Evolutionary conservation across 2,888 invertebrate species (phyloP), one percentile per base, ranked within the genome.

Genomic region (Melinopterus prodromus): DNA sequence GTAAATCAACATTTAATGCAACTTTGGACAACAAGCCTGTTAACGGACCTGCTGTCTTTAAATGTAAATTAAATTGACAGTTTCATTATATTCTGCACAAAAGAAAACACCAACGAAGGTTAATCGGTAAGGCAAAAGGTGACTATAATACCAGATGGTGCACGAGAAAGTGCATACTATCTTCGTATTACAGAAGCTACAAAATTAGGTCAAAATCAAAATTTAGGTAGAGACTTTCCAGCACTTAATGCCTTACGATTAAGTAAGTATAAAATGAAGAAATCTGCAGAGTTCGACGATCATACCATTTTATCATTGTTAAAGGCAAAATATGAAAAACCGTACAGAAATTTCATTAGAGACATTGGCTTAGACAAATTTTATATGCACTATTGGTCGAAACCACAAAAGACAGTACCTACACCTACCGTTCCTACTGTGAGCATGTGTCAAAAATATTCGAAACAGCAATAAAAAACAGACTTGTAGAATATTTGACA

Each of bases 241-340:
- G 2, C 53, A 53, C 53, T 53, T 53, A 53, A 53, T 53, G 53
- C 53, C 5, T 53, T 53, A 53, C 53, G 53, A 53, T 53, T 53
- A 53, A 53, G 53, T 53, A 53, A 53, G 53, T 53, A 53, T 53
- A 53, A 53, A 53, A 53, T 53, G 53, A 53, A 53, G 53, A 53
- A 53, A 53, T 53, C 53, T 53, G 53, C 53, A 53, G 9, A 53
- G 53, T 53, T 53, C 12, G 53, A 53, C 53, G 53, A 53, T 53
- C 53, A 53, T 53, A 2, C 53, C 53, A 53, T 53, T 53, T 53
- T 53, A 12, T 53, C 53, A 12, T 53, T 53, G 53, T 53, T 53
- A 53, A 53, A 53, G 53, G 53, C 53, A 53, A 53, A 53, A 53
- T 53, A 53, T 53, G 53, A 53, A 53, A 53, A 7, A 53, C 53